Evolutionary conservation across 2,888 invertebrate genomes (phyloP).

Genomic region (Stratiomys singularior): DNA sequence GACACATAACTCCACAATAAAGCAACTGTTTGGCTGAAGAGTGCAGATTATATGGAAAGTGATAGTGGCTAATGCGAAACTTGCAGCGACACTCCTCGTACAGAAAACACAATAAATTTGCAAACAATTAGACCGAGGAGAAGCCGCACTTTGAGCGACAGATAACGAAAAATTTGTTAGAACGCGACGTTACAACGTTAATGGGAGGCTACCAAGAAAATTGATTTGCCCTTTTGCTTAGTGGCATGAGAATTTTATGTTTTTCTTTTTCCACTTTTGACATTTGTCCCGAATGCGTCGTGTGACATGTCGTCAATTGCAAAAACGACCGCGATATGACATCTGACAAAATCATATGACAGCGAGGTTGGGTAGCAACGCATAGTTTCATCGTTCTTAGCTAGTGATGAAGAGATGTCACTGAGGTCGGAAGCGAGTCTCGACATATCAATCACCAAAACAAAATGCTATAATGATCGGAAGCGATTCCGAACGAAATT

Average conservation of each 20-base stretch:
- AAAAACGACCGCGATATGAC: not conserved
- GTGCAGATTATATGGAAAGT: not conserved
- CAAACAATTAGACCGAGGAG: not conserved
- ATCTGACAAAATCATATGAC: too few relatives aligned
- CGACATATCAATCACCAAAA: too few relatives aligned
- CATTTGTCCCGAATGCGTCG: not conserved
- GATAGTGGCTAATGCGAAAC: constrained; percentile 5
- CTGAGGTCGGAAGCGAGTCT: too few relatives aligned
- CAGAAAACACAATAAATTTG: not conserved
- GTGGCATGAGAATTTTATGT: constrained; percentile 12
- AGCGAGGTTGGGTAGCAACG: too few relatives aligned
- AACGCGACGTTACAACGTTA: not conserved
- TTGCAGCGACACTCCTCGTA: not conserved
- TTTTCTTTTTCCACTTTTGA: constrained; percentile 39
- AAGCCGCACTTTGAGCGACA: constrained; percentile 10
- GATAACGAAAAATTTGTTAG: not conserved
- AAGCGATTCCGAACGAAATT: too few relatives aligned
- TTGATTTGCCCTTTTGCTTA: constrained; percentile 37
- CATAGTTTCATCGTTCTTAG: too few relatives aligned
- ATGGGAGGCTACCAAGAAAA: not conserved
- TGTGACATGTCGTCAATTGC: constrained; percentile 30
- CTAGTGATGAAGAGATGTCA: too few relatives aligned
- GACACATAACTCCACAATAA: not conserved
- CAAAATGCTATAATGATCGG: too few relatives aligned
- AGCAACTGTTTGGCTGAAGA: not conserved